Evolutionary conservation across 2,113 vertebrate species (phyloP).

Genomic region (Nycticebus coucang): DNA sequence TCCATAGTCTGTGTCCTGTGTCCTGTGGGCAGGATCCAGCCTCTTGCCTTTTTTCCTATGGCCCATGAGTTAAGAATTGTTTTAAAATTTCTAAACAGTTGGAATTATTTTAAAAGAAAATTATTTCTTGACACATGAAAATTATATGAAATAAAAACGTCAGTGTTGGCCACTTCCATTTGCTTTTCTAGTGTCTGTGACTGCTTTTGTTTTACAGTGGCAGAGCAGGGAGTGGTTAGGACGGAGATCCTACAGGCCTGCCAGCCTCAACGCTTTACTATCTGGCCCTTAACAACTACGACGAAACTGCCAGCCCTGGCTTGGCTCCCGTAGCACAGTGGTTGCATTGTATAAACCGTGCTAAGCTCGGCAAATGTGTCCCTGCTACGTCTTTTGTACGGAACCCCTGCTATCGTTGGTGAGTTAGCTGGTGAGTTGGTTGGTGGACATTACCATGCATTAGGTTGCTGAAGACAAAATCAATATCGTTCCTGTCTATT

Average conservation of each 20-base stretch:
- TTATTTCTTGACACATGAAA: conserved; percentile 6
- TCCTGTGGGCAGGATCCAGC: not conserved
- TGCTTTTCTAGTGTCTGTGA: not conserved
- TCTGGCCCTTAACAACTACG: not conserved
- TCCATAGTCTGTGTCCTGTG: not conserved
- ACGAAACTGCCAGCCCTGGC: too few relatives aligned
- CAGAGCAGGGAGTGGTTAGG: not conserved
- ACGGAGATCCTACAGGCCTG: not conserved
- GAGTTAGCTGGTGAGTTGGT: not conserved
- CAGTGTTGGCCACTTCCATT: not conserved
- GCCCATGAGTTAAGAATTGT: not conserved
- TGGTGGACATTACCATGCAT: conserved; percentile 84
- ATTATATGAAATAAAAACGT: not conserved
- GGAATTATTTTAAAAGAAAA: not conserved
- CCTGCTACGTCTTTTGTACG: not conserved
- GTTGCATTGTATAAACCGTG: not conserved
- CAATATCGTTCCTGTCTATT: conserved; percentile 80
- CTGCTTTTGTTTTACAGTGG: not conserved
- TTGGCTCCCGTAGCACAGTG: too few relatives aligned
- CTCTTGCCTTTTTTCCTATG: not conserved
- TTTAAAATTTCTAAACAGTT: not conserved
- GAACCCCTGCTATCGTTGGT: not conserved
- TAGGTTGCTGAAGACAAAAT: conserved; percentile 88
- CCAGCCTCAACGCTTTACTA: not conserved
- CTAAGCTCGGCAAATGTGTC: not conserved